Base-by-base conservation (phyloP, 2,113 vertebrate genomes). In the Odontophorus gujanensis region DNA sequence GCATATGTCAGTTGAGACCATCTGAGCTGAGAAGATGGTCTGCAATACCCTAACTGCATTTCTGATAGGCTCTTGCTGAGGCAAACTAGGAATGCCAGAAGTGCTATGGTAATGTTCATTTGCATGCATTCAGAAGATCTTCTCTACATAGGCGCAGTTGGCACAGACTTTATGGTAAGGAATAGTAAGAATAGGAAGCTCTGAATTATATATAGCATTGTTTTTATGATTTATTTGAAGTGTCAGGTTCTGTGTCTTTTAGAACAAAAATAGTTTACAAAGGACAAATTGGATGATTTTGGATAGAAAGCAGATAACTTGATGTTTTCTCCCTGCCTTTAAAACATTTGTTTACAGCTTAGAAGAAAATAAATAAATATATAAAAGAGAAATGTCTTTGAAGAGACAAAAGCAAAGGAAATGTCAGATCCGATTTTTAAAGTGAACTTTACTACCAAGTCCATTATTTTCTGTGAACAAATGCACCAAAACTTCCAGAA, bases 331-430 rank as follows among this genome's bases (percentile, higher is more conserved):
- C 40, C 16, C 18, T 89, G 73, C 83, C 81, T 96, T 94, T 95
- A 92, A 96, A 97, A 96, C 84, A 94, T 97, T 96, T 96, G 96
- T 97, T 97, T 97, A 96, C 89, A 78, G 89, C 71, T 88, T 85
- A 91, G 92, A 93, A 85, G 92, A 93, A 69, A 82, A 93, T n/a
- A 84, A 45, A 40, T 11, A 40, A 91, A 92, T 92, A 83, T 92
- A 83, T 67, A 82, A 93, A 84, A 43, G 62, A 82, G 90, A 94
- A 79, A 91, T 90, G 91, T 95, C 94, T 97, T 97, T 97, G 92
- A 96, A 97, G 93, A 95, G 83, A 66, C 95, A 93, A 93, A 93
- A 97, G 92, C 51, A 87, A 93, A 96, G 87, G 82, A 94, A 97
- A 97, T 93, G 89, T 85, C 80, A 95, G 95, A 87, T 94, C 82